A percentile compares a stretch with the other conserved stretches of the same genome.
These are phyloP conservation scores for Odontomachus brunneus DNA, from an alignment of 1,140 invertebrate species.

Conservation along the genomic window DNA sequence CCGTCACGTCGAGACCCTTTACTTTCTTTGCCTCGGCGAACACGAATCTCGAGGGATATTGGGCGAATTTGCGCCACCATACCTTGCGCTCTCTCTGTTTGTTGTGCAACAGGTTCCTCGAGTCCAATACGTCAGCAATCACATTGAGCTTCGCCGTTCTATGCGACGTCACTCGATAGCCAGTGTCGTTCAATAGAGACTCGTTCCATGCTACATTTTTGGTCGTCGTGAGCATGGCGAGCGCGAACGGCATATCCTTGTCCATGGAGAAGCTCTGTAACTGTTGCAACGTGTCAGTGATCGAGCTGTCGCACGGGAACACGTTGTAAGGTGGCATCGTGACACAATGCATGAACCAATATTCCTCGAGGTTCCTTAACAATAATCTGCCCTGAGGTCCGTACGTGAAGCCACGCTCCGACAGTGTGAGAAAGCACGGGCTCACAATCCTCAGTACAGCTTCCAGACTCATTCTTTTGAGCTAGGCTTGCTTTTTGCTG, in stretches of 20 bases:
- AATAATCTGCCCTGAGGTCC: constrained; percentile 86
- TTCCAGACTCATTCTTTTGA: constrained; percentile 73
- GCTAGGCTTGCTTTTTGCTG: background rate
- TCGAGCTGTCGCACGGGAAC: constrained; percentile 80
- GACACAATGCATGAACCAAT: constrained; percentile 87
- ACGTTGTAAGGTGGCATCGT: constrained; percentile 85
- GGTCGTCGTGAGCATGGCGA: constrained; percentile 82
- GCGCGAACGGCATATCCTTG: constrained; percentile 85
- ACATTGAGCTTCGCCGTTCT: constrained; percentile 77
- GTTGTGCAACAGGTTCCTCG: constrained; percentile 87
- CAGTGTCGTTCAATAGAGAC: constrained; percentile 60
- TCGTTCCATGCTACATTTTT: constrained; percentile 75
- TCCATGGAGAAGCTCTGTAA: constrained; percentile 76
- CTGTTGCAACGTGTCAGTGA: constrained; percentile 78
- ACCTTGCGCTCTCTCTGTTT: constrained; percentile 91
- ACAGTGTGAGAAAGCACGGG: constrained; percentile 74
- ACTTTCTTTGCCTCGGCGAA: constrained; percentile 77
- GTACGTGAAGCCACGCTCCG: constrained; percentile 80
- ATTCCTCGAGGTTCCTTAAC: constrained; percentile 85
- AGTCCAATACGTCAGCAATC: constrained; percentile 70
- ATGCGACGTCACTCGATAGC: constrained; percentile 66
- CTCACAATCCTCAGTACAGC: constrained; percentile 74
- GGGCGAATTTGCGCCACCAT: constrained; percentile 90
- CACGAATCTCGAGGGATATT: constrained; percentile 78
- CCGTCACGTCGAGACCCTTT: constrained; percentile 81